These are phyloP conservation scores for Craseonycteris thonglongyai DNA, from an alignment of 2,113 vertebrate species.

Conservation along the genomic window DNA sequence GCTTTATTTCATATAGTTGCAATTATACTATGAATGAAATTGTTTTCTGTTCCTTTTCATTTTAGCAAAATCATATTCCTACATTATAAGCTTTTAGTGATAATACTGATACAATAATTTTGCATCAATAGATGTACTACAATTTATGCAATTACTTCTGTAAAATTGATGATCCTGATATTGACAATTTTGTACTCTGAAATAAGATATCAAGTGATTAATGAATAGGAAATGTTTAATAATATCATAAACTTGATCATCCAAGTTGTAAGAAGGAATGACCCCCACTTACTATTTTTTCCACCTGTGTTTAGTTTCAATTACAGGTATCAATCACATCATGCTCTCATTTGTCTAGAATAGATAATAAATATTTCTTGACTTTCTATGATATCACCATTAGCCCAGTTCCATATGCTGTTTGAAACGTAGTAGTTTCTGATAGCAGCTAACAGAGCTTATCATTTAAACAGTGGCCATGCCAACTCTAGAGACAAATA, in stretches of 20 bases:
- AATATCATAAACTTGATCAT: not conserved
- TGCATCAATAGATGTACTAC: not conserved
- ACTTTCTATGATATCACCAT: not conserved
- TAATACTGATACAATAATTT: not conserved
- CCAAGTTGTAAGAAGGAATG: not conserved
- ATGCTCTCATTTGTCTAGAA: not conserved
- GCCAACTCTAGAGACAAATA: not conserved
- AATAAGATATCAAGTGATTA: not conserved
- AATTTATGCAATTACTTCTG: not conserved
- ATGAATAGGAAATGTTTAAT: not conserved
- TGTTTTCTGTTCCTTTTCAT: not conserved
- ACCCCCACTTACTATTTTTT: not conserved
- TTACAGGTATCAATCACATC: not conserved
- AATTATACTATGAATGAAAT: not conserved
- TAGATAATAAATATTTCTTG: not conserved
- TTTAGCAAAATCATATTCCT: not conserved
- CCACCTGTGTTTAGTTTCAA: not conserved
- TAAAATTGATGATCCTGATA: not conserved
- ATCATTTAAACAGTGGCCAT: not conserved
- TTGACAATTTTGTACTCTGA: not conserved
- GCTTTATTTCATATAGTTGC: not conserved
- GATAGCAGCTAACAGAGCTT: not conserved
- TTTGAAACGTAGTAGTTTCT: not conserved
- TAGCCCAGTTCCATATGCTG: not conserved
- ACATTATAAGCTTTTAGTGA: not conserved